These are phyloP conservation scores for Myocastor coypus DNA, from an alignment of 2,113 vertebrate genomes.

Conservation along the genomic window DNA sequence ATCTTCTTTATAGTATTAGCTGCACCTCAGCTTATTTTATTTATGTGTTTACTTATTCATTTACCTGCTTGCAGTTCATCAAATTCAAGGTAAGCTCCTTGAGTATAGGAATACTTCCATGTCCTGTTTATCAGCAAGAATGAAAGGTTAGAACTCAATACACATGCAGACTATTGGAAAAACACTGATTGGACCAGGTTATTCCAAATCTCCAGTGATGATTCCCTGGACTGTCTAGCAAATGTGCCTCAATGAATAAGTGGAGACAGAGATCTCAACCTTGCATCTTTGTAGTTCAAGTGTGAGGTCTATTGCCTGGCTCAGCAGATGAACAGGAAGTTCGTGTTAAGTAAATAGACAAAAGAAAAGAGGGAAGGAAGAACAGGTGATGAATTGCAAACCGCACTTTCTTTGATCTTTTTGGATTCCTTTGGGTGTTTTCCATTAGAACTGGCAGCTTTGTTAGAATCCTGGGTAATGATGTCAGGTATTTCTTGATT, in stretches of 20 bases:
- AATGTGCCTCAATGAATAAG: not conserved
- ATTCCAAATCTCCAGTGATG: not conserved
- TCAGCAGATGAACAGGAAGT: not conserved
- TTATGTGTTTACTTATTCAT: not conserved
- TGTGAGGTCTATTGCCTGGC: not conserved
- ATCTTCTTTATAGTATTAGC: not conserved
- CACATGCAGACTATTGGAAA: not conserved
- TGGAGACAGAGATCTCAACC: not conserved
- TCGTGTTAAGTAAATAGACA: not conserved
- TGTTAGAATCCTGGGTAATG: slow-evolving; percentile 6
- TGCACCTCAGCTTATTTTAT: not conserved
- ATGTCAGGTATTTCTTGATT: not conserved
- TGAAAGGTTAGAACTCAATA: not conserved
- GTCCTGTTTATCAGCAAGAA: not conserved
- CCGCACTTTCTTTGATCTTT: not conserved
- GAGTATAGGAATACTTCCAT: not conserved
- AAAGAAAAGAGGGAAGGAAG: not conserved
- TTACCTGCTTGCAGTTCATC: not conserved
- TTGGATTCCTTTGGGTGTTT: slow-evolving; percentile 21
- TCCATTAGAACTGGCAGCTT: not conserved
- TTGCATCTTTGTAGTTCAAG: not conserved
- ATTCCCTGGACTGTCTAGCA: not conserved
- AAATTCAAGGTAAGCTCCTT: not conserved
- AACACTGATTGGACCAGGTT: not conserved
- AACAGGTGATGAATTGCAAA: not conserved